Conservation (phyloP, 2,113 vertebrate genomes). For the Candoia aspera region DNA sequence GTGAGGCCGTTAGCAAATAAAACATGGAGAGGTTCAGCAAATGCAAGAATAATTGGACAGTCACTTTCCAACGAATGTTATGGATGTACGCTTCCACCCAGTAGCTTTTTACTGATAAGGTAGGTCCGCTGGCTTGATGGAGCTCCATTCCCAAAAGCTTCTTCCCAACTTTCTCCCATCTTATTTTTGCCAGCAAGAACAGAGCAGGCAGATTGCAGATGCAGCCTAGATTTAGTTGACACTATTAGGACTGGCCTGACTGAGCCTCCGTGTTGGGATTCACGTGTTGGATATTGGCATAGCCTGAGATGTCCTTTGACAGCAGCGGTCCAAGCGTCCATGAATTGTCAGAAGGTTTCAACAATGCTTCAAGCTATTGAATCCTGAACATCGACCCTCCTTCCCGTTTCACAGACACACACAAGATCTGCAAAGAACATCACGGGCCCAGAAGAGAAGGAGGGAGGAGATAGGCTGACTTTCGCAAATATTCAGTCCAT, state of each 20-base stretch:
- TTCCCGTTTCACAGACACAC: neutral
- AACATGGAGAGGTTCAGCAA: neutral
- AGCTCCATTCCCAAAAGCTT: no score
- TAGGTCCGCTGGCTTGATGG: no score
- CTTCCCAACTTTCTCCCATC: no score
- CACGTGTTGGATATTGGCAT: neutral
- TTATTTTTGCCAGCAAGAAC: no score
- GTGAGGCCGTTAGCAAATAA: slow-evolving; percentile 37
- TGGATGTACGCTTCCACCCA: neutral
- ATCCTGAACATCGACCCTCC: neutral
- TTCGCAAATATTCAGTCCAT: neutral
- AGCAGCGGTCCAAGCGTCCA: neutral
- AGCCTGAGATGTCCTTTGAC: no score
- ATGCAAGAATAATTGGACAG: slow-evolving; percentile 38
- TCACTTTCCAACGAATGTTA: slow-evolving; percentile 25
- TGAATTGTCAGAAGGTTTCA: neutral
- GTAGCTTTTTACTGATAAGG: neutral
- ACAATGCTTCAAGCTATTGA: neutral
- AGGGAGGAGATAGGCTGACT: neutral
- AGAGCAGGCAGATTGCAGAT: no score
- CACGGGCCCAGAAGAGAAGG: neutral
- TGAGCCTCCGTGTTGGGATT: neutral
- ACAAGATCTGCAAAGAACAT: no score
- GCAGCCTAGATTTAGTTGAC: no score
- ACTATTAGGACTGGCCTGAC: no score